phyloP scores from a whole-genome alignment of 2,797 vertebrate genomes.

The Poeciliopsis infans region DNA sequence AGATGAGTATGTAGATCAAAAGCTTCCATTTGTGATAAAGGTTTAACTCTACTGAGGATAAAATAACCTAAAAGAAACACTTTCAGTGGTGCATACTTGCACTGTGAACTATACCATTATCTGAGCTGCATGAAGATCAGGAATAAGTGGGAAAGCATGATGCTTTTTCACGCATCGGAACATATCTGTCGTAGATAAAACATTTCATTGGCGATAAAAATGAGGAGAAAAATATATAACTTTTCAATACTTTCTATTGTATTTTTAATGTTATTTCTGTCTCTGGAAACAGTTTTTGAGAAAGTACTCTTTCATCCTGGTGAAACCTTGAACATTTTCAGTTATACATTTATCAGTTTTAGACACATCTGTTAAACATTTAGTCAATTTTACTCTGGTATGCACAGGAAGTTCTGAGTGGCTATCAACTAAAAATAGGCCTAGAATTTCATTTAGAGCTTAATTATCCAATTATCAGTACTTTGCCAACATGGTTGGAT shows the following conservation, averaged over 20 bases:
- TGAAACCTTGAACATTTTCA: not conserved
- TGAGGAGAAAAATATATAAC: not conserved
- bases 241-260: not conserved
- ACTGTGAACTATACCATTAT: not conserved
- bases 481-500: not conserved
- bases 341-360: not conserved
- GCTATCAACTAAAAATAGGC: not conserved
- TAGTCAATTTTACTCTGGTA: not conserved
- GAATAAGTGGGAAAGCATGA: not conserved
- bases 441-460: not conserved
- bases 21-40: slow-evolving; percentile 49
- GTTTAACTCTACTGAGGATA: slow-evolving; percentile 34
- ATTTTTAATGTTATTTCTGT: not conserved
- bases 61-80: slow-evolving; percentile 40
- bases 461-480: not conserved
- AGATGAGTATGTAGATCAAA: slow-evolving; percentile 59
- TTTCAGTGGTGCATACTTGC: slow-evolving; percentile 5
- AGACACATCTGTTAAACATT: not conserved
- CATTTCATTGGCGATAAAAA: not conserved
- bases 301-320: not conserved
- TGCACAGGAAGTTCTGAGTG: not conserved
- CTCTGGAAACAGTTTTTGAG: not conserved
- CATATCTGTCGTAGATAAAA: not conserved
- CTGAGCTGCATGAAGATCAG: not conserved
- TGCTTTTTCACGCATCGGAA: not conserved